Base-by-base conservation (phyloP, 2,888 invertebrate genomes). In the Lasioglossum pauxillum region DNA sequence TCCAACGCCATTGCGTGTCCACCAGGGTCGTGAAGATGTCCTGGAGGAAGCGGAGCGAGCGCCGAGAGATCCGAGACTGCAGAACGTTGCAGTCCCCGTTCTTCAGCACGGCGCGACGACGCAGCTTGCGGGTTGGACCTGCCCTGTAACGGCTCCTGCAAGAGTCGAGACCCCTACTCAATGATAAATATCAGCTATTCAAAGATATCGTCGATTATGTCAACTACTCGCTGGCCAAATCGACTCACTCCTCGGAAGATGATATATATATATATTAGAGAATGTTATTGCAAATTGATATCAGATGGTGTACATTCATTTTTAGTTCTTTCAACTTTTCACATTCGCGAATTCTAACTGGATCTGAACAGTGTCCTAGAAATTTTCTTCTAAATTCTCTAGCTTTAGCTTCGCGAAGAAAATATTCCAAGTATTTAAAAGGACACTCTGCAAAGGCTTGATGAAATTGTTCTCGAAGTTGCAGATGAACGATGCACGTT, bases 21-120 rank as follows among this genome's bases (percentile, higher is more conserved):
- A 99, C 98, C 93, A 99, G 96, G 0, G 98, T 98, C 44, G 98
- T 97, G 95, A 98, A 98, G 95, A 96, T 96, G 93, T 73, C 96
- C 94, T 97, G 97, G 77, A 98, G 96, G 93, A 97, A 98, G 72
- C 98, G 97, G 86, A 98, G 94, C 71, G 97, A 96, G 69, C 98
- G 96, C 91, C 98, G 98, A 75, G 98, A 97, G 93, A 99, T 97
- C 93, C 96, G 96, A 85, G 98, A 98, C 95, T 99, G 98, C 91
- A 98, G 97, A 84, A 99, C 98, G 95, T 99, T 99, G 96, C 99
- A 99, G 94, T 99, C 99, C 75, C 99, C 99, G 96, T 98, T 99
- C 95, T 99, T 99, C 94, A 98, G 97, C 80, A 99, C 97, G 1
- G 99, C 98, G 46, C 99, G 96, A 87, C 98, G 96, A 71, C 98